Base-by-base conservation (phyloP, 2,888 invertebrate species). In the Apodemia hepburni region DNA sequence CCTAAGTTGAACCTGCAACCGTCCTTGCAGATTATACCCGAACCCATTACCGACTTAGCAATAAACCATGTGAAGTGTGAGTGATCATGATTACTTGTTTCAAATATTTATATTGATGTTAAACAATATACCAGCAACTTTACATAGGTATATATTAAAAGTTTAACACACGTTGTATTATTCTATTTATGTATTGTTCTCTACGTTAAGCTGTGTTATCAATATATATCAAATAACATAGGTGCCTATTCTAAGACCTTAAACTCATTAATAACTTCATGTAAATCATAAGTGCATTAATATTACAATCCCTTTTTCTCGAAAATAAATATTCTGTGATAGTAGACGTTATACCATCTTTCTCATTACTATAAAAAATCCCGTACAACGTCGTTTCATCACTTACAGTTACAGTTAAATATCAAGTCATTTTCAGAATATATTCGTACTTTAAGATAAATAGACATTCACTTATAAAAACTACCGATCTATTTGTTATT, bases 241-340 rank as follows among this genome's bases (percentile, higher is more conserved):
- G 70, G 72, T 75, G 73, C 73, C 73, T 75, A 75, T 68, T 71
- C 68, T 61, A 68, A 74, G 71, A 75, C 22, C 61, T 58, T 45
- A 22, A 47, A 18, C 4, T n/a, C 45, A 57, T 47, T 7, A 60
- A 49, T 8, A 47, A 33, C 45, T 22, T 51, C 18, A 54, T 27
- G 29, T 57, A 57, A 15, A 29, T 27, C 17, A 72, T 80, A 79
- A 79, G 78, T 73, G 74, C 74, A 76, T 78, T 77, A 73, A 75
- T 75, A 76, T 76, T 74, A 78, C 79, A 80, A 70, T 75, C 78
- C 76, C 79, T 77, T 78, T 76, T 79, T 82, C 81, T 85, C 73
- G 81, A 87, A 71, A 84, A 85, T 87, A 83, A 85, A 87, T 84
- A 88, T 85, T 89, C 90, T 91, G 90, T 91, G 90, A 91, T 91